Percentiles rank a stretch among this genome's conserved stretches.
Conservation (phyloP, 2,113 vertebrate species). For the Sebastes fasciatus region DNA sequence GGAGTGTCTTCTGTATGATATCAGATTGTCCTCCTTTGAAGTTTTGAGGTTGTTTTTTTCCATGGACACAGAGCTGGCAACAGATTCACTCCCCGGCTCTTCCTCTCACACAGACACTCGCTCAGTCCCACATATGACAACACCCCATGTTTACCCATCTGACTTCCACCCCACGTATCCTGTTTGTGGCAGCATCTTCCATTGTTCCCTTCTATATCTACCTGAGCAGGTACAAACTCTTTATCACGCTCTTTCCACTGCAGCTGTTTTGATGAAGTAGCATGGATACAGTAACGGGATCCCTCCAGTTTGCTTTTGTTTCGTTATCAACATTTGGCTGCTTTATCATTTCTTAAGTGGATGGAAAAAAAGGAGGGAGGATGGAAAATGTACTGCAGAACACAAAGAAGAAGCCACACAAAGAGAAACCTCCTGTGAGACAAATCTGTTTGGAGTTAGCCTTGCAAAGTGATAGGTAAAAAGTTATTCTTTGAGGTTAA, state of each 20-base stretch:
- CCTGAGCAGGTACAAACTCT: slow-evolving; percentile 60
- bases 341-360: slow-evolving; percentile 69
- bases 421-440: slow-evolving; percentile 43
- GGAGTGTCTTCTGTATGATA: slow-evolving; percentile 68
- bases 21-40: slow-evolving; percentile 79
- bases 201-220: slow-evolving; percentile 65
- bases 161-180: slow-evolving; percentile 69
- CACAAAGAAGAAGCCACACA: slow-evolving; percentile 53
- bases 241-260: slow-evolving; percentile 57
- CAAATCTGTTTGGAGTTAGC: slow-evolving; percentile 30
- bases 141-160: slow-evolving; percentile 69
- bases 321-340: slow-evolving; percentile 54
- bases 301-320: slow-evolving; percentile 50
- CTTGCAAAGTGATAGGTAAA: slow-evolving; percentile 13
- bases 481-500: neutral
- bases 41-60: slow-evolving; percentile 60
- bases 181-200: slow-evolving; percentile 69
- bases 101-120: slow-evolving; percentile 33
- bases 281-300: slow-evolving; percentile 41
- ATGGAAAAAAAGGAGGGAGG: slow-evolving; percentile 39
- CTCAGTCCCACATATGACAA: slow-evolving; percentile 76
- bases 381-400: slow-evolving; percentile 55
- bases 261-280: slow-evolving; percentile 28
- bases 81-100: slow-evolving; percentile 44
- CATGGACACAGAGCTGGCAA: slow-evolving; percentile 50